Percentiles rank a stretch among this genome's conserved stretches.
Conservation (phyloP, 2,888 invertebrate genomes). For the Caenorhabditis becei region DNA sequence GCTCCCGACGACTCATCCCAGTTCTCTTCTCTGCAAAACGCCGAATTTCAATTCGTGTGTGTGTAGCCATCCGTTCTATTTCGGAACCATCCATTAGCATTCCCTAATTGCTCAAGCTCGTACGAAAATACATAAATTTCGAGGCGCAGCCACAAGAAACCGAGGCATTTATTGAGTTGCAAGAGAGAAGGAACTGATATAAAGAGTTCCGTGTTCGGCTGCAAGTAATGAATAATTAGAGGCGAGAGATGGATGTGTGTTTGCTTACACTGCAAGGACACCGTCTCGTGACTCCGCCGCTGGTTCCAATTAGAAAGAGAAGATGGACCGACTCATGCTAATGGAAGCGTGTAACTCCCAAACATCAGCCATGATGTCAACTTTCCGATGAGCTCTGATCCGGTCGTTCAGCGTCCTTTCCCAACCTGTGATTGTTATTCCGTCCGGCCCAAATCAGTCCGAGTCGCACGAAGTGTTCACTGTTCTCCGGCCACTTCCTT, state of each 20-base stretch:
- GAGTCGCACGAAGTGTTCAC: conserved; percentile 1
- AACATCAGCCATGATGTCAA: conserved; percentile 21
- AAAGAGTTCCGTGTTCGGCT: conserved; percentile 11
- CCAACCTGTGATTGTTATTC: not conserved
- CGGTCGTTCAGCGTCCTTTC: not conserved
- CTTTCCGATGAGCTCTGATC: conserved; percentile 8
- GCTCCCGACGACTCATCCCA: not conserved
- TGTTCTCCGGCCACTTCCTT: not conserved
- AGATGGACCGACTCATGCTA: not conserved
- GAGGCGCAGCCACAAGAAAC: not conserved
- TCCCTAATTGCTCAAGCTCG: conserved; percentile 37
- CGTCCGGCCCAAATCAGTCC: not conserved
- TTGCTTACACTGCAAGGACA: conserved; percentile 32
- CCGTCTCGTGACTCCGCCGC: conserved; percentile 24
- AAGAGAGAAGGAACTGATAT: not conserved
- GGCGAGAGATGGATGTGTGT: conserved; percentile 4
- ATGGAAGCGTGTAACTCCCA: conserved; percentile 13
- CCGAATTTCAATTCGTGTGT: conserved; percentile 11
- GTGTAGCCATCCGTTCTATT: conserved; percentile 21
- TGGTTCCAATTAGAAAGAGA: conserved; percentile 15
- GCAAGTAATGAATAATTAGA: conserved; percentile 20
- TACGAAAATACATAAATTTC: conserved; percentile 46
- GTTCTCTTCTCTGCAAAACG: conserved; percentile 16
- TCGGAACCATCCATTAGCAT: conserved; percentile 39
- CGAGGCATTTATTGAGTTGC: conserved; percentile 1